A percentile compares a stretch with the other conserved stretches of the same genome.
Conservation (phyloP, 2,797 vertebrate species). For the Zenarchopterus dispar region DNA sequence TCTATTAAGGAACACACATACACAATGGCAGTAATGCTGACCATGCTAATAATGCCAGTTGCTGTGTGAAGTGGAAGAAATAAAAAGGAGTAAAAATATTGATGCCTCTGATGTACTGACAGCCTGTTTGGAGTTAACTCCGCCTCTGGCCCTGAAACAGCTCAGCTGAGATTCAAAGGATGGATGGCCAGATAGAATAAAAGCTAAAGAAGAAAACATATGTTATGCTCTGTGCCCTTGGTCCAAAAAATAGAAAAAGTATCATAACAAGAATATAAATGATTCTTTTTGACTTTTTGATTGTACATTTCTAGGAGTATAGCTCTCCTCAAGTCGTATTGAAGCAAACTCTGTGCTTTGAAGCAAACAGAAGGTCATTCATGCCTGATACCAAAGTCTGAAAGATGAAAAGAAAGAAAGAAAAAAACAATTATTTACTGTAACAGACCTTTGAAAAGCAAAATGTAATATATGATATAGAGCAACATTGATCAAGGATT, state of each 20-base stretch:
- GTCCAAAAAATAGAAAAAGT: neutral
- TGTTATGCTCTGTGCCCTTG: too few relatives aligned
- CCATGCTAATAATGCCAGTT: neutral
- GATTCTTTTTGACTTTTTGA: neutral
- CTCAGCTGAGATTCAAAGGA: too few relatives aligned
- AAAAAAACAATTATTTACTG: slow-evolving; percentile 13
- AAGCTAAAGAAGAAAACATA: too few relatives aligned
- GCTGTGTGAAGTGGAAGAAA: neutral
- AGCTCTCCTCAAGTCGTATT: neutral
- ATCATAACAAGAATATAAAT: slow-evolving; percentile 1
- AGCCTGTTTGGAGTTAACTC: too few relatives aligned
- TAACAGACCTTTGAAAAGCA: slow-evolving; percentile 25
- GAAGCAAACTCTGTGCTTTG: slow-evolving; percentile 21
- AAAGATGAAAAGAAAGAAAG: slow-evolving; percentile 43
- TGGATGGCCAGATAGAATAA: too few relatives aligned
- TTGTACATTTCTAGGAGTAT: slow-evolving; percentile 12
- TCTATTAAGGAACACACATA: slow-evolving; percentile 2
- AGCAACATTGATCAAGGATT: slow-evolving; percentile 5
- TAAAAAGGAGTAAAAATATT: neutral
- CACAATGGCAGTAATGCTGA: neutral
- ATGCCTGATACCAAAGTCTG: slow-evolving; percentile 30
- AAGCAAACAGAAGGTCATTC: slow-evolving; percentile 34
- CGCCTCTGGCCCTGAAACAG: too few relatives aligned
- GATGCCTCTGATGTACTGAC: too few relatives aligned
- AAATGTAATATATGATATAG: slow-evolving; percentile 8